Evolutionary conservation across 2,888 invertebrate species (phyloP), one percentile per base, ranked within the genome.

Genomic region (Biston betularia): DNA sequence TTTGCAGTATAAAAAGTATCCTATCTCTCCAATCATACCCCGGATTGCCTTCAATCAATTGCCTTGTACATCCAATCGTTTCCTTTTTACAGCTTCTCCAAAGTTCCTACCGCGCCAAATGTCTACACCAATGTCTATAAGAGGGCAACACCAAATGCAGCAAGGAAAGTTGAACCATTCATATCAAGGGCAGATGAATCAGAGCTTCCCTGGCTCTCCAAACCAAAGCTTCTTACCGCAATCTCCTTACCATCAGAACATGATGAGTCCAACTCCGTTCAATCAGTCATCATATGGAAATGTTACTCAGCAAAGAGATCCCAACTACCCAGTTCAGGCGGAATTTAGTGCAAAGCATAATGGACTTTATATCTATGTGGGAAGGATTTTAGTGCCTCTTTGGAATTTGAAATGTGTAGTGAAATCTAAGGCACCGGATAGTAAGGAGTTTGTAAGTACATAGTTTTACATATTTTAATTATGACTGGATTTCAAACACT

Each of bases 301-400:
- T 63, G 77, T 87, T 64, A 85, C 87, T 0, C 91, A 92, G 71
- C 85, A 84, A 71, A 81, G 86, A 79, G 85, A 94, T 71, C 78
- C 89, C 59, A 84, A 87, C 82, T 86, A 87, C 75, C 86, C 90
- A 52, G 70, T 93, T 77, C 90, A 93, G 83, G 75, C 91, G 72
- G 95, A 93, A 78, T 94, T 88, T 71, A 94, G 93, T 0, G 96
- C 97, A 0, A 98, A 98, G 84, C 99, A 99, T 85, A 98, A 98
- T 83, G 98, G 98, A 0, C 94, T 99, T 9, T 99, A 98, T 89
- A 95, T 98, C 49, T 98, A 98, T 83, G 96, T 99, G 12, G 96
- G 97, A 33, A 95, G 99, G 75, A 96, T 99, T 75, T 90, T 99
- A 15, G 94, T 98, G 40, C 97, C 98, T 0, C 95, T 99, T 71